A percentile compares a stretch with the other conserved stretches of the same genome.
Conservation (phyloP, 2,113 vertebrate genomes). For the Tetraodon nigroviridis region DNA sequence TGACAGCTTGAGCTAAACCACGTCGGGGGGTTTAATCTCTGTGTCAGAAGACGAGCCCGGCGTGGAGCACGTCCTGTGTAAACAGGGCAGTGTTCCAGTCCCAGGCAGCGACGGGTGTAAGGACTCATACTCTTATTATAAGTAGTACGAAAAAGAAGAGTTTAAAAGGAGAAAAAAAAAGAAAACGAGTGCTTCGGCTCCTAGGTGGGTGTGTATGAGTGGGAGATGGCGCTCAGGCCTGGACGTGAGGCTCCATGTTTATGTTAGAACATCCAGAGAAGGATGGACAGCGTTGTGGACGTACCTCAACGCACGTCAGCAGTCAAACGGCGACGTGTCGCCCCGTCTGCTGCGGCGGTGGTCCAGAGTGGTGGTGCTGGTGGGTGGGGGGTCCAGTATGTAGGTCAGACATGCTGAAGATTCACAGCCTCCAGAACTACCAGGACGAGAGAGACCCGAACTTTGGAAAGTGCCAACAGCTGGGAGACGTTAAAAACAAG, state of each 20-base stretch:
- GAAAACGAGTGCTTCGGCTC: constrained; percentile 15
- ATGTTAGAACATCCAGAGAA: constrained; percentile 24
- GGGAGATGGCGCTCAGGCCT: constrained; percentile 27
- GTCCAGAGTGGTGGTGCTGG: constrained; percentile 15
- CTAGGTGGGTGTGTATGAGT: constrained; percentile 26
- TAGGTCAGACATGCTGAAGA: constrained; percentile 45
- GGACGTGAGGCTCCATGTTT: constrained; percentile 17
- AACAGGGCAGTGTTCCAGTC: constrained; percentile 16
- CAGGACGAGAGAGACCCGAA: constrained; percentile 23
- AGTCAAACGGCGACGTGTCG: neutral
- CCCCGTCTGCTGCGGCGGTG: neutral
- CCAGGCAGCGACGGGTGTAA: constrained; percentile 16
- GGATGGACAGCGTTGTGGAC: constrained; percentile 15
- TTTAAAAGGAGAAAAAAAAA: no score
- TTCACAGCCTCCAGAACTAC: constrained; percentile 49
- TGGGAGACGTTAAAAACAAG: constrained; percentile 47
- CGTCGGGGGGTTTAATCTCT: neutral
- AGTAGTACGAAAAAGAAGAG: constrained; percentile 19
- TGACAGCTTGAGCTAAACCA: constrained; percentile 16
- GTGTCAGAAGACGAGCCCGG: constrained; percentile 16
- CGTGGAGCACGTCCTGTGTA: constrained; percentile 21
- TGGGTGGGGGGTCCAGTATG: constrained; percentile 19
- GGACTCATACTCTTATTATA: constrained; percentile 47
- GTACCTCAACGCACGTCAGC: constrained; percentile 20
- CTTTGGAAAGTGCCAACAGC: constrained; percentile 31